Evolutionary conservation across 2,888 invertebrate species (phyloP), one percentile per base, ranked within the genome.

Genomic region (Pyrrhosoma nymphula): DNA sequence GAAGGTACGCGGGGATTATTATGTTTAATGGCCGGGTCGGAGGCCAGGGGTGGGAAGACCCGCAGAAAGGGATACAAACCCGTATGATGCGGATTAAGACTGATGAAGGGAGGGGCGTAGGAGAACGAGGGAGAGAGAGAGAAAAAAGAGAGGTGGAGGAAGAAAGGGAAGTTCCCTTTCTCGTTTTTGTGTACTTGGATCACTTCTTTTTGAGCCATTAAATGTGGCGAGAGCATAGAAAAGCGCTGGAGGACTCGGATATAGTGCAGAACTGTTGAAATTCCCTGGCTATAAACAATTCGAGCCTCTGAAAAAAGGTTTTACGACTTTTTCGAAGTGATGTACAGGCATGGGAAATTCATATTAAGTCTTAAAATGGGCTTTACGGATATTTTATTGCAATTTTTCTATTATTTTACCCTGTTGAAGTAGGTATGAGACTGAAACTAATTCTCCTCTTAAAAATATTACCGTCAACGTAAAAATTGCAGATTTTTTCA

Each of bases 1-100:
- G 82, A 82, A 82, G 82, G 82, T 82, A 82, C 35, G 82, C 35
- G 35, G 16, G 82, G 82, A 82, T 82, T 82, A 82, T 82, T 82
- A 82, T 35, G 82, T 82, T 82, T 82, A 82, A 82, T 82, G 82
- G 82, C 18, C 60, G 82, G 82, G 14, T 16, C 82, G 82, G 82
- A 82, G 82, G 82, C 14, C 23, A 82, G 82, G 82, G 14, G 30
- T 35, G 82, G 30, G 35, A 82, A 35, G 82, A 82, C 82, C 35
- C 35, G 82, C 82, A 82, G 82, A 82, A 82, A 82, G 35, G 35
- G 82, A 82, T 10, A 18, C 82, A 35, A 82, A 18, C 82, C 82
- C 82, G 35, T 82, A 82, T 82, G 82, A 82, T 82, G 18, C 35
- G 82, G 82, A 82, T 82, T 82, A 82, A 82, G 30, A 82, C 35